Percentiles rank a stretch among this genome's conserved stretches.
These are phyloP conservation scores for Heterotis niloticus DNA, from an alignment of 2,113 vertebrate genomes.

Conservation along the genomic window DNA sequence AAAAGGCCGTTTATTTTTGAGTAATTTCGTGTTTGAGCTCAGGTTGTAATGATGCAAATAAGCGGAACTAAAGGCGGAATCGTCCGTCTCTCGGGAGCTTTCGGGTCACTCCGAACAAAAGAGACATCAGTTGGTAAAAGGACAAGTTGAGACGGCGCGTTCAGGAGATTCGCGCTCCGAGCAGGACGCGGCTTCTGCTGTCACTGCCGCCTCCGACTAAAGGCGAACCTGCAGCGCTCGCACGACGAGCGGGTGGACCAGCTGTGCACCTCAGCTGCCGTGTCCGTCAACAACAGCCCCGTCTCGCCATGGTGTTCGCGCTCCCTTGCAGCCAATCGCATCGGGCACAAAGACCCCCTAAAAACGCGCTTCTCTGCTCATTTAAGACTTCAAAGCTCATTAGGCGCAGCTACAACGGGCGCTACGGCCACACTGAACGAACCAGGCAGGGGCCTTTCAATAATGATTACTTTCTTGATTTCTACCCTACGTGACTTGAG, in stretches of 20 bases:
- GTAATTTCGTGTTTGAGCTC: not conserved
- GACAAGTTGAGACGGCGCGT: too few relatives aligned
- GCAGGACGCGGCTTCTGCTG: too few relatives aligned
- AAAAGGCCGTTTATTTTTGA: too few relatives aligned
- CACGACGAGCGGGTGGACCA: too few relatives aligned
- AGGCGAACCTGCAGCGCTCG: too few relatives aligned
- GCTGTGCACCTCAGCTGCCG: too few relatives aligned
- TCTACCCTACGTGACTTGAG: constrained; percentile 58
- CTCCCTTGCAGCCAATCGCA: not conserved
- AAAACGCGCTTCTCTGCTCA: constrained; percentile 16
- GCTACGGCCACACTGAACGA: constrained; percentile 42
- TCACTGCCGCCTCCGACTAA: too few relatives aligned
- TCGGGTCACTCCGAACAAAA: constrained; percentile 16
- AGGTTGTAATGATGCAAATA: too few relatives aligned
- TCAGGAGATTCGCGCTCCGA: too few relatives aligned
- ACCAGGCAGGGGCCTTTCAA: constrained; percentile 41
- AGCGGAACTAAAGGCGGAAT: too few relatives aligned
- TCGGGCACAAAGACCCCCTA: not conserved
- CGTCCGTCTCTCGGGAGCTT: not conserved
- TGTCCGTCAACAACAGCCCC: too few relatives aligned
- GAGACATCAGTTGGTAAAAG: not conserved
- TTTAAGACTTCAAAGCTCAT: constrained; percentile 39
- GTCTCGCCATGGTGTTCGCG: not conserved
- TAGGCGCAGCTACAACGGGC: constrained; percentile 32
- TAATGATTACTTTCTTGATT: constrained; percentile 43